These are phyloP conservation scores for Leptura quadrifasciata DNA, from an alignment of 2,888 invertebrate genomes.

Conservation along the genomic window DNA sequence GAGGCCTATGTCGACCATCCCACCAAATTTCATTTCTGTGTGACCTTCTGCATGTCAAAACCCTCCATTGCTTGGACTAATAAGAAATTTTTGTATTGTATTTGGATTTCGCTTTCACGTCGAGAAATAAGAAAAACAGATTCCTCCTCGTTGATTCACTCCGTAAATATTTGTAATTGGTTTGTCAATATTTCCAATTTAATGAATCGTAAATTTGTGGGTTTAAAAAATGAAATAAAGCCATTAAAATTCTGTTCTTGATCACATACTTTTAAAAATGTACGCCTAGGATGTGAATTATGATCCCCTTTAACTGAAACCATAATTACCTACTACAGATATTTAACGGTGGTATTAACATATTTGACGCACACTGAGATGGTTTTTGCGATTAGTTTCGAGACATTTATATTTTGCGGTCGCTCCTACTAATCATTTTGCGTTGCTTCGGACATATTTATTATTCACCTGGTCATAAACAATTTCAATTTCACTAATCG, in stretches of 20 bases:
- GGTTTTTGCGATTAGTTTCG: background rate
- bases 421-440: background rate
- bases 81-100: too few relatives aligned
- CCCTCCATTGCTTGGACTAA: too few relatives aligned
- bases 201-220: background rate
- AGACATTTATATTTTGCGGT: slow-evolving; percentile 7
- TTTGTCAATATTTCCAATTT: background rate
- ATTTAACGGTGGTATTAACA: background rate
- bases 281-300: background rate
- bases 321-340: background rate
- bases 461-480: background rate
- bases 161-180: background rate
- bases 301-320: background rate
- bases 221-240: background rate
- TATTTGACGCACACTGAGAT: background rate
- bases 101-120: too few relatives aligned
- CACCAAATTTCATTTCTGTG: too few relatives aligned
- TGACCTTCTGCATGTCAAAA: too few relatives aligned
- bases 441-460: background rate
- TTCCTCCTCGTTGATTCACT: background rate
- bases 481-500: slow-evolving; percentile 1
- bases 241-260: background rate
- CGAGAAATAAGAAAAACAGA: background rate
- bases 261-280: background rate
- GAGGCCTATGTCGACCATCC: too few relatives aligned